Base-by-base conservation (phyloP, 37 sponge, comb jelly and placozoan species). In the Theonella swinhoei region DNA sequence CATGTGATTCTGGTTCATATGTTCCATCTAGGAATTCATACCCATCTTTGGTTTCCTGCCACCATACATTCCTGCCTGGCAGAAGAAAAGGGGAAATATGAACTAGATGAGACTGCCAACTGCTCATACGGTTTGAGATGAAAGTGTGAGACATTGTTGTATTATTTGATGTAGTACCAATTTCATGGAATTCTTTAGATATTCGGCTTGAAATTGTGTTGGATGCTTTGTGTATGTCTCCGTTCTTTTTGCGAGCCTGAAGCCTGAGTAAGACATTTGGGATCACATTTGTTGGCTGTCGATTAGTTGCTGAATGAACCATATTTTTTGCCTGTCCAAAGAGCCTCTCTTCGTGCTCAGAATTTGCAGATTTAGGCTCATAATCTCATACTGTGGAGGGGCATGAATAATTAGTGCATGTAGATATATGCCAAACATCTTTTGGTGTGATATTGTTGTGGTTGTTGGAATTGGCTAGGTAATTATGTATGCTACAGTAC, bases 261-360 rank as follows among this genome's bases (percentile, higher is more conserved):
- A 79, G 58, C 35, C 80, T 0, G 1, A 79, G 80, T 5, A 79
- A 41, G 3, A 79, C 39, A 64, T 79, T 79, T 17, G 80, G 80
- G 9, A 79, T 9, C 22, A 79, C 33, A 30, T 36, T 40, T 39
- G 29, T 67, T 34, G 9, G 54, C 36, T 79, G 39, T 67, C 68
- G 29, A 38, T 65, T 79, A 28, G 80, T 29, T 40, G 68, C 43
- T 4, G 5, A 43, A 34, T 30, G 19, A 28, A 35, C 78, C 33
- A 77, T 28, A 77, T 77, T 60, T 25, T 68, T 79, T 7, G 80
- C 80, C 80, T 62, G 67, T 37, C 58, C 80, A 40, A 79, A 68
- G 26, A 79, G 30, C 37, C 80, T 79, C 37, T 79, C 80, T 40
- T 79, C 80, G 22, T 79, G 67, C 37, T 79, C 80, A 23, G 68